phyloP scores from a whole-genome alignment of 2,797 vertebrate species.

The Channallabes apus region DNA sequence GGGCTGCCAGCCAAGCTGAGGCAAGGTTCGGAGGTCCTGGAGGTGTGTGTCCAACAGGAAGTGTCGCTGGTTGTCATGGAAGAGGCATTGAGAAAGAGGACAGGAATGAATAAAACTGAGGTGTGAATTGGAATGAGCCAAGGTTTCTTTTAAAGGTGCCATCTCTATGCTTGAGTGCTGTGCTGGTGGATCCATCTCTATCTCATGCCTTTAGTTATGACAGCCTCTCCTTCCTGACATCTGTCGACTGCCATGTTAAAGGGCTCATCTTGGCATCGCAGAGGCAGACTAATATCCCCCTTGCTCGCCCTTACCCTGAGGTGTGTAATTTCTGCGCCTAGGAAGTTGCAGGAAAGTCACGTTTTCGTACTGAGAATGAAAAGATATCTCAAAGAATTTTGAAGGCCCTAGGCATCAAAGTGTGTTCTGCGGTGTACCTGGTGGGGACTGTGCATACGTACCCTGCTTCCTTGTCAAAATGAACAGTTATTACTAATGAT shows the following conservation, averaged over 20 bases:
- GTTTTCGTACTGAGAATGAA: slow-evolving; percentile 35
- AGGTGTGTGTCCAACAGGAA: slow-evolving; percentile 18
- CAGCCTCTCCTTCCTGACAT: slow-evolving; percentile 41
- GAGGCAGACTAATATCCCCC: slow-evolving; percentile 33
- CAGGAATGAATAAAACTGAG: background rate
- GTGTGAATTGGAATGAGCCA: slow-evolving; percentile 23
- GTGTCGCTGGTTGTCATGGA: background rate
- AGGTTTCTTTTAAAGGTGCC: slow-evolving; percentile 13
- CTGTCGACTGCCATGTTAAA: slow-evolving; percentile 37
- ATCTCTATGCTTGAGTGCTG: slow-evolving; percentile 20
- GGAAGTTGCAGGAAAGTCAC: slow-evolving; percentile 13
- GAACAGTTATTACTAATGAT: background rate
- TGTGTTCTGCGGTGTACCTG: background rate
- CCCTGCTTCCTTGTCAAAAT: background rate
- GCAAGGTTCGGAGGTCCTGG: background rate
- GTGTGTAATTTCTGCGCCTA: slow-evolving; percentile 27
- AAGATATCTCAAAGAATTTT: slow-evolving; percentile 12
- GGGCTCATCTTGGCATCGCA: slow-evolving; percentile 25
- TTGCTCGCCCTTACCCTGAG: slow-evolving; percentile 19
- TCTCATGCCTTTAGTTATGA: slow-evolving; percentile 45
- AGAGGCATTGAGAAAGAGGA: background rate
- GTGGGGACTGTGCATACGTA: background rate
- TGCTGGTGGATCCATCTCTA: slow-evolving; percentile 29
- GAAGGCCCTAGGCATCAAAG: slow-evolving; percentile 9
- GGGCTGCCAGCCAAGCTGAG: slow-evolving; percentile 11